Evolutionary conservation across 2,113 vertebrate genomes (phyloP).

Genomic region (Physeter macrocephalus): DNA sequence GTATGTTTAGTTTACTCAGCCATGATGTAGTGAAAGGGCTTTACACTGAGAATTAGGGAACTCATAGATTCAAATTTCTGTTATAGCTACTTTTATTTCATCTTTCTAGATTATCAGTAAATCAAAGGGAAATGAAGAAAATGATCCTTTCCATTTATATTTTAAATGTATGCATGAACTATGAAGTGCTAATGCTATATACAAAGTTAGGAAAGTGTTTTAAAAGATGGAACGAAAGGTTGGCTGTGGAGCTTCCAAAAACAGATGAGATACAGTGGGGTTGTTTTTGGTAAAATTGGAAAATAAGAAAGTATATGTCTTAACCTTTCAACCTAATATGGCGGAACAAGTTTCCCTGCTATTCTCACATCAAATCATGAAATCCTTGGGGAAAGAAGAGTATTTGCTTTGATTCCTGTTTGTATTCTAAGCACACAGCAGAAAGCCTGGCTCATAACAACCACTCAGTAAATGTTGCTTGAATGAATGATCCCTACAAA

Average conservation of each 20-base stretch:
- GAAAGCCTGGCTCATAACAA: background rate
- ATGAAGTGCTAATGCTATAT: background rate
- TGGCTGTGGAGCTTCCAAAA: background rate
- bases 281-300: background rate
- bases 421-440: background rate
- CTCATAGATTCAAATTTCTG: background rate
- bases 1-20: background rate
- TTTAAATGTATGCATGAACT: background rate
- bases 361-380: background rate
- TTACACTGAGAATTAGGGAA: background rate
- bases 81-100: background rate
- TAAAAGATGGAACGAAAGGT: background rate
- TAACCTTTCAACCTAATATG: constrained; percentile 27
- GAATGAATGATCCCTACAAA: constrained; percentile 39
- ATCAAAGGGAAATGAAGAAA: background rate
- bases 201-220: background rate
- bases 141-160: background rate
- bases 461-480: constrained; percentile 6
- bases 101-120: background rate
- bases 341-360: background rate
- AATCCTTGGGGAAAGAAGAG: background rate
- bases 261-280: background rate
- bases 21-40: background rate
- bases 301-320: constrained; percentile 32
- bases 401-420: constrained; percentile 17